These are phyloP conservation scores for Rhagium mordax DNA, from an alignment of 2,888 invertebrate species.

Conservation along the genomic window DNA sequence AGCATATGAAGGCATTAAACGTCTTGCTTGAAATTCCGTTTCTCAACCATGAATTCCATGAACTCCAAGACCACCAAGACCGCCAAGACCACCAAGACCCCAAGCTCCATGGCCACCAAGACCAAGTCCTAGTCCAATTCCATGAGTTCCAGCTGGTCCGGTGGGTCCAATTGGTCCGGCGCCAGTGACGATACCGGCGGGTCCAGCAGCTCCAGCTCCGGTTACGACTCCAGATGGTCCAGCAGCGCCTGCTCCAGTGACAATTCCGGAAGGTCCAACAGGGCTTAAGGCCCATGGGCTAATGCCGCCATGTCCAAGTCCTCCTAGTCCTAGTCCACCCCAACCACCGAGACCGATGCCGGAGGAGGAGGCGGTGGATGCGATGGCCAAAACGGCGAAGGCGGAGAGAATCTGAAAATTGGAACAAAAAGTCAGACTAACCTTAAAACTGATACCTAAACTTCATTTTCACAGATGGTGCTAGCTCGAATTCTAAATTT, in stretches of 20 bases:
- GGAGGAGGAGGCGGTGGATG: conserved; percentile 42
- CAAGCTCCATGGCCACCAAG: neutral
- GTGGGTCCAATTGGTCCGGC: conserved; percentile 42
- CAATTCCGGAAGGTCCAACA: conserved; percentile 45
- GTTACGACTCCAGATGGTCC: conserved; percentile 39
- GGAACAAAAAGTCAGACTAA: too few species aligned
- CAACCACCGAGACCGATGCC: conserved; percentile 36
- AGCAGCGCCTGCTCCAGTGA: conserved; percentile 48
- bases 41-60: conserved; percentile 20
- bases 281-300: conserved; percentile 37
- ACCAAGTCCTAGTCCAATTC: conserved; percentile 31
- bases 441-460: too few species aligned
- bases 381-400: conserved; percentile 41
- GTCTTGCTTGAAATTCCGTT: neutral
- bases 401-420: conserved; percentile 34
- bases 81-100: conserved; percentile 9
- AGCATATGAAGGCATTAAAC: conserved; percentile 20
- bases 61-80: too few species aligned
- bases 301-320: conserved; percentile 27
- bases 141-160: conserved; percentile 45
- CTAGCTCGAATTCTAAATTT: too few species aligned
- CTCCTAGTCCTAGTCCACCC: too few species aligned
- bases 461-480: too few species aligned
- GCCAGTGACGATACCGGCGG: conserved; percentile 43
- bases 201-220: conserved; percentile 42